These are phyloP conservation scores for Diogma glabrata DNA, from an alignment of 2,888 invertebrate genomes.

Conservation along the genomic window DNA sequence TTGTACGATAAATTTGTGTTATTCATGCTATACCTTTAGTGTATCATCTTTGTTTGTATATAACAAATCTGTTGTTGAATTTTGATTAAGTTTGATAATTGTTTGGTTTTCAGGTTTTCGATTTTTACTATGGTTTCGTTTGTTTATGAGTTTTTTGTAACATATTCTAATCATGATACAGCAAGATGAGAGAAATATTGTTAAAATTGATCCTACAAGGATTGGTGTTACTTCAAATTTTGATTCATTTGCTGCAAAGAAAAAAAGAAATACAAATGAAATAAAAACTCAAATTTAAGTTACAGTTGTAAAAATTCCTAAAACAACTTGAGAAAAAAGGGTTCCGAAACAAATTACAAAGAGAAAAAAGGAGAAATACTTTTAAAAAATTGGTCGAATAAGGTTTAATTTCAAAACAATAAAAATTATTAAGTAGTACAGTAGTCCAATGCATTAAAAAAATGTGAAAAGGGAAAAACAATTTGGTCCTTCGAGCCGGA, in stretches of 20 bases:
- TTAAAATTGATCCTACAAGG: slow-evolving; percentile 17
- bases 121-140: not conserved
- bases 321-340: too few relatives aligned
- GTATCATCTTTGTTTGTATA: slow-evolving; percentile 11
- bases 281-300: too few relatives aligned
- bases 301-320: too few relatives aligned
- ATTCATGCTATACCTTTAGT: slow-evolving; percentile 11
- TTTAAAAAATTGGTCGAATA: too few relatives aligned
- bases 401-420: too few relatives aligned
- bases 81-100: slow-evolving; percentile 4
- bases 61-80: slow-evolving; percentile 3
- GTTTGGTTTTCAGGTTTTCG: not conserved
- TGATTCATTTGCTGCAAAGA: not conserved
- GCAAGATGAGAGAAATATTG: slow-evolving; percentile 15
- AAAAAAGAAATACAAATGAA: not conserved
- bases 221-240: slow-evolving; percentile 17
- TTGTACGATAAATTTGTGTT: too few relatives aligned
- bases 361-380: too few relatives aligned
- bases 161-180: slow-evolving; percentile 17
- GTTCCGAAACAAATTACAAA: too few relatives aligned
- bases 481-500: too few relatives aligned
- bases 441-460: too few relatives aligned
- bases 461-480: too few relatives aligned
- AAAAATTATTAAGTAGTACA: too few relatives aligned
- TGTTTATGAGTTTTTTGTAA: slow-evolving; percentile 8